Conservation (phyloP, 2,113 vertebrate species). For the Lamprotornis superbus region DNA sequence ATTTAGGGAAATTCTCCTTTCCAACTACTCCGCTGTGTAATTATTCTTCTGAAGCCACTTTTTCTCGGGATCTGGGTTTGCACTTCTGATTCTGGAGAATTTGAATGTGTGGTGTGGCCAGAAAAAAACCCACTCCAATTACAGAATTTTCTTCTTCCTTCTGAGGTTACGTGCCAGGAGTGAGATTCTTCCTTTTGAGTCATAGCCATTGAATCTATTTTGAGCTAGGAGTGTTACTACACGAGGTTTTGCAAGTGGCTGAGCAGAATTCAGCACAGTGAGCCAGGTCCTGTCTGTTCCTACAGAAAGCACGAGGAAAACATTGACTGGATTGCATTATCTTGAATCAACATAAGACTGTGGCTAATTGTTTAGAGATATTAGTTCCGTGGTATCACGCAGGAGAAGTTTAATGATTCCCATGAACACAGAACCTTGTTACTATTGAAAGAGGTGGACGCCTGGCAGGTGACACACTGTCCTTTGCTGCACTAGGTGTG, state of each 20-base stretch:
- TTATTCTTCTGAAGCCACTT: neutral
- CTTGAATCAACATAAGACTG: neutral
- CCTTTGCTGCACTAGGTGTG: neutral
- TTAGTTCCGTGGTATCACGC: neutral
- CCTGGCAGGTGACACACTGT: neutral
- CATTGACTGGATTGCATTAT: neutral
- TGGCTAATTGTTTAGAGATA: neutral
- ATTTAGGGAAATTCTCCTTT: neutral
- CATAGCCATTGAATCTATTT: neutral
- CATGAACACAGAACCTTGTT: neutral
- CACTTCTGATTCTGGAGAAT: neutral
- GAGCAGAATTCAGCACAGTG: neutral
- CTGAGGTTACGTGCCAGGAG: neutral
- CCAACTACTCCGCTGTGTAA: neutral
- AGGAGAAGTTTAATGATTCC: neutral
- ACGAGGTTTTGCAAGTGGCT: neutral
- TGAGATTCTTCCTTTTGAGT: neutral
- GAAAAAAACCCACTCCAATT: neutral
- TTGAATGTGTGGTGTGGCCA: neutral
- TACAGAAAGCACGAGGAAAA: neutral
- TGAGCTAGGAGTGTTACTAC: neutral
- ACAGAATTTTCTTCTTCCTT: neutral
- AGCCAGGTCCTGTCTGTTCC: neutral
- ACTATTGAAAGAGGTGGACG: neutral
- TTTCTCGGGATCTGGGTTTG: neutral